A percentile compares a stretch with the other conserved stretches of the same genome.
These are phyloP conservation scores for Hemichromis elongatus DNA, from an alignment of 2,113 vertebrate species.

Conservation along the genomic window DNA sequence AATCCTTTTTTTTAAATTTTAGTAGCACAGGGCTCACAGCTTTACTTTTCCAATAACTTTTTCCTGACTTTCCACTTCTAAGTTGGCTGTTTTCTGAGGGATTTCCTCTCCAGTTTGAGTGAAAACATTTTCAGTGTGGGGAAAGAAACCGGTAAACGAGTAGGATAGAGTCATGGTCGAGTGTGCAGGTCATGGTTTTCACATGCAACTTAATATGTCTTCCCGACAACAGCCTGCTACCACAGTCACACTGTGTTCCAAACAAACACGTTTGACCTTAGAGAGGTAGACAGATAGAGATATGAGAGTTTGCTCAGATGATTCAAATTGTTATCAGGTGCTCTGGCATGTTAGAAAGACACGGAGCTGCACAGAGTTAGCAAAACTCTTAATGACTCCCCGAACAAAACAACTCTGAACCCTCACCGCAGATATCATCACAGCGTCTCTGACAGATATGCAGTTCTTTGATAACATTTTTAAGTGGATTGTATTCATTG, in stretches of 20 bases:
- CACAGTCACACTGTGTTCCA: background rate
- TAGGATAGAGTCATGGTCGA: background rate
- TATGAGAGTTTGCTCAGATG: background rate
- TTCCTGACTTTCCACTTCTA: background rate
- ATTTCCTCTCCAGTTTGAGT: background rate
- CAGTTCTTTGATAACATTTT: background rate
- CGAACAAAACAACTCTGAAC: background rate
- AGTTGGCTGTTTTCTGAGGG: background rate
- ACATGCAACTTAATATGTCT: background rate
- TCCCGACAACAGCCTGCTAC: background rate
- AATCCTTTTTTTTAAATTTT: background rate
- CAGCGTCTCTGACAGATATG: background rate
- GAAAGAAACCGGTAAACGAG: background rate
- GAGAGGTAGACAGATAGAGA: background rate
- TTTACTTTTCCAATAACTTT: background rate
- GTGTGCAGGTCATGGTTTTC: background rate
- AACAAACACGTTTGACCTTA: background rate
- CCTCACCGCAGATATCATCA: background rate
- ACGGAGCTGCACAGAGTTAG: slow-evolving; percentile 5
- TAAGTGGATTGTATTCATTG: background rate
- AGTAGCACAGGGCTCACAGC: background rate
- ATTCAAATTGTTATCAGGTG: slow-evolving; percentile 34
- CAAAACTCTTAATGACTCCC: slow-evolving; percentile 11
- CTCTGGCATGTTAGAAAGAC: background rate
- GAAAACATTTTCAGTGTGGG: background rate